phyloP scores from a whole-genome alignment of 2,113 vertebrate species.

The Hippoglossus stenolepis region DNA sequence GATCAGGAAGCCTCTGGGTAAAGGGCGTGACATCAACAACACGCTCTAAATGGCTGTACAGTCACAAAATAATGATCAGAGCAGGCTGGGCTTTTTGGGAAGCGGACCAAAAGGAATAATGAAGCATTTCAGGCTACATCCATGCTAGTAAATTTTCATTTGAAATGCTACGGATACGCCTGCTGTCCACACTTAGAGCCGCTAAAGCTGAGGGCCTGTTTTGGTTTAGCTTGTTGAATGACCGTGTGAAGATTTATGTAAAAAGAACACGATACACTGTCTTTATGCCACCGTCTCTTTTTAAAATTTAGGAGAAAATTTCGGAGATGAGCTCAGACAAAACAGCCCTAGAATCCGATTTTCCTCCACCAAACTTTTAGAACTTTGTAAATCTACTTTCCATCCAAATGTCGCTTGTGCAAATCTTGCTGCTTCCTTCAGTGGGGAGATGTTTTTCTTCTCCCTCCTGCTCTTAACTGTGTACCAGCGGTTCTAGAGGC shows the following conservation, averaged over 20 bases:
- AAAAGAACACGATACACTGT: background rate
- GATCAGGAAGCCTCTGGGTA: too few relatives aligned
- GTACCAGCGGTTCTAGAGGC: constrained; percentile 79
- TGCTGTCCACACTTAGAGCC: too few relatives aligned
- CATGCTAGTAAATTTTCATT: too few relatives aligned
- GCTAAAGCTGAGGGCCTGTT: too few relatives aligned
- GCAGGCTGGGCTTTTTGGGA: too few relatives aligned
- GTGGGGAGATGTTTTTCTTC: constrained; percentile 62
- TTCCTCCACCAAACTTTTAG: constrained; percentile 66
- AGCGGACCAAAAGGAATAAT: too few relatives aligned
- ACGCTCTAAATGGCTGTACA: too few relatives aligned
- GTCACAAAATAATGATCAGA: too few relatives aligned
- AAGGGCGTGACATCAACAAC: too few relatives aligned
- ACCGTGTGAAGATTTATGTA: background rate
- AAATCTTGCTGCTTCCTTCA: constrained; percentile 68
- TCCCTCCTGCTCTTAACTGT: constrained; percentile 80
- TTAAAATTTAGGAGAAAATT: constrained; percentile 20
- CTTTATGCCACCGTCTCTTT: constrained; percentile 8
- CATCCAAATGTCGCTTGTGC: constrained; percentile 67
- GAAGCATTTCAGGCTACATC: too few relatives aligned
- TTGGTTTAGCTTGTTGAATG: constrained; percentile 8
- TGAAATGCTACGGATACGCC: too few relatives aligned
- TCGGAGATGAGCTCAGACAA: constrained; percentile 54
- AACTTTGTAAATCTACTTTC: constrained; percentile 74
- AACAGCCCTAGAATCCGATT: constrained; percentile 52